Percentiles rank a stretch among this genome's conserved stretches.
Evolutionary conservation across 2,797 vertebrate species (phyloP).

Genomic region (Urophycis tenuis): DNA sequence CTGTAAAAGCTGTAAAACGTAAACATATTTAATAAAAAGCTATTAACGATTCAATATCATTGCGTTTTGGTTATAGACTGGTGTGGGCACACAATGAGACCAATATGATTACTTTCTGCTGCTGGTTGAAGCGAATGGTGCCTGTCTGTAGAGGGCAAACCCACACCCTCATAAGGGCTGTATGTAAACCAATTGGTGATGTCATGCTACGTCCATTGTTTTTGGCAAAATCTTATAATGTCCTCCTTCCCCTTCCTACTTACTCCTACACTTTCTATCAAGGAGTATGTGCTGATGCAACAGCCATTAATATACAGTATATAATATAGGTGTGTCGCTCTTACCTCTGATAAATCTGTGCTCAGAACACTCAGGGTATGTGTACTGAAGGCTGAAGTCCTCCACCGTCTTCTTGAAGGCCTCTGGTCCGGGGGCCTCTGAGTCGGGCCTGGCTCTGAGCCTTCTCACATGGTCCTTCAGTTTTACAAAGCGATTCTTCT

Average conservation of each 20-base stretch:
- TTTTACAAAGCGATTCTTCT: conserved; percentile 46
- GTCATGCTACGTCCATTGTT: background rate
- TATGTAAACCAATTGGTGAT: background rate
- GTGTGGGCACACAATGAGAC: no score
- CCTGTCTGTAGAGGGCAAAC: no score
- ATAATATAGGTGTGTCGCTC: background rate
- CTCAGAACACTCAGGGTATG: conserved; percentile 48
- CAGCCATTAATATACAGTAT: background rate
- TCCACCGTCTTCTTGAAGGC: background rate
- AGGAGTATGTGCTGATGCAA: background rate
- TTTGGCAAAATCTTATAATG: background rate
- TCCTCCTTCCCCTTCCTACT: no score
- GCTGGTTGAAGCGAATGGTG: no score
- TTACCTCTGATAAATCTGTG: conserved; percentile 42
- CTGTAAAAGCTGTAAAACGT: no score
- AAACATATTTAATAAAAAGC: no score
- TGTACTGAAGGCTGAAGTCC: conserved; percentile 40
- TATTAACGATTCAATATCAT: no score
- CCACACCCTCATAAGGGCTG: background rate
- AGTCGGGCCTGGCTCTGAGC: conserved; percentile 14
- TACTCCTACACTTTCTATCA: no score
- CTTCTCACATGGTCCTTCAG: conserved; percentile 40
- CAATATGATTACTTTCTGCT: no score
- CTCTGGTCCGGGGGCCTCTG: background rate
- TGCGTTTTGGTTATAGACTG: background rate